These are phyloP conservation scores for Pristionchus entomophagus DNA, from an alignment of 2,888 invertebrate genomes.

Conservation along the genomic window DNA sequence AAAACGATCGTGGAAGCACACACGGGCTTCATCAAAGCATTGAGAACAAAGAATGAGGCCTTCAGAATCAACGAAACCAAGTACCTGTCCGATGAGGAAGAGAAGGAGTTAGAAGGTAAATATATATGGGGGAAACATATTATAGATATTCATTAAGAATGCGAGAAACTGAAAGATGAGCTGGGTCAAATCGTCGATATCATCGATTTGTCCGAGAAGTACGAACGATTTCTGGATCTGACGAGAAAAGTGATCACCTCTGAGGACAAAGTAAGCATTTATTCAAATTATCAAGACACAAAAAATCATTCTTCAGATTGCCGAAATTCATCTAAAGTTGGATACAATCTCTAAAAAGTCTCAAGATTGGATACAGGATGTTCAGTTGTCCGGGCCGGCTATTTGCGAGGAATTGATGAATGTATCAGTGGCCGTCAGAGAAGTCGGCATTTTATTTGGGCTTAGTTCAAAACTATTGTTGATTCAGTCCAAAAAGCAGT, in stretches of 20 bases:
- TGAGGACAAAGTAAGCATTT: constrained; percentile 2
- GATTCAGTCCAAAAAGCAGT: constrained; percentile 30
- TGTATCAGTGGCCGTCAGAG: not conserved
- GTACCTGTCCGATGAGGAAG: constrained; percentile 15
- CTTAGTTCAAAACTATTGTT: not conserved
- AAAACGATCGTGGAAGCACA: constrained; percentile 42
- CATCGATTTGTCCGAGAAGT: constrained; percentile 6
- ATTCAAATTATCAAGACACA: not conserved
- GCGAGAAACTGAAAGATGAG: not conserved
- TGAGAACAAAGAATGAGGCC: constrained; percentile 3
- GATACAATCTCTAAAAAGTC: not conserved
- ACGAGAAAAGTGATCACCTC: not conserved
- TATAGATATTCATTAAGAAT: not conserved
- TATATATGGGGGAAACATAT: too few species aligned
- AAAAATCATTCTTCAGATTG: constrained; percentile 9
- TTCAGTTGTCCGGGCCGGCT: not conserved
- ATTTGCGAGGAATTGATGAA: constrained; percentile 35
- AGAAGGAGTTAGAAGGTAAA: not conserved
- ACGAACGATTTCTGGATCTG: constrained; percentile 1
- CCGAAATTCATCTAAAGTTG: not conserved
- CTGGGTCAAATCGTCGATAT: not conserved
- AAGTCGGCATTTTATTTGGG: not conserved
- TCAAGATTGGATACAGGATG: constrained; percentile 12
- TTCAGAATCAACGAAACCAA: not conserved
- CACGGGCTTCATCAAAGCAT: constrained; percentile 6